phyloP scores from a whole-genome alignment of 2,888 invertebrate genomes.

The Gymnosoma rotundatum region DNA sequence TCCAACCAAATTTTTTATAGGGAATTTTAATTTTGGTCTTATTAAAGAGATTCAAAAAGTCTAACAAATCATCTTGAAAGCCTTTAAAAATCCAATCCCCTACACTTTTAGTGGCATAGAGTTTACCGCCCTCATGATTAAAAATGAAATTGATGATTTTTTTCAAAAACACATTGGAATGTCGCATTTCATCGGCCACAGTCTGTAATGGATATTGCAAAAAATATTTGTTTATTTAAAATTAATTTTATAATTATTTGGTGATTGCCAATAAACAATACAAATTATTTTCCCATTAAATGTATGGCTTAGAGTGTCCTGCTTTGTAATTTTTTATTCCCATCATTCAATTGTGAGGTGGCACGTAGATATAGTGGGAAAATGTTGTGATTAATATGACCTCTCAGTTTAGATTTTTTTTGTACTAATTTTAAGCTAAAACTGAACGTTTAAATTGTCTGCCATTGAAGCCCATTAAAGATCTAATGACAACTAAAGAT shows the following conservation, averaged over 20 bases:
- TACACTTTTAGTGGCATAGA: constrained; percentile 85
- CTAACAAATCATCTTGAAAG: constrained; percentile 88
- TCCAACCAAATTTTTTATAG: constrained; percentile 92
- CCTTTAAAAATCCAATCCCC: constrained; percentile 90
- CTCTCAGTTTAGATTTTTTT: no score
- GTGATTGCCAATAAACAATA: background rate
- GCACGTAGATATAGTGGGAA: background rate
- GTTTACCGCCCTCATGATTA: constrained; percentile 82
- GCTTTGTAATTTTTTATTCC: background rate
- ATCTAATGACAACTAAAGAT: no score
- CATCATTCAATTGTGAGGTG: background rate
- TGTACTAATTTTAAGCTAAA: no score
- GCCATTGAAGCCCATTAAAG: no score
- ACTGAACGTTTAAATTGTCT: no score
- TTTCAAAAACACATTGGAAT: constrained; percentile 81
- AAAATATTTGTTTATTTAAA: background rate
- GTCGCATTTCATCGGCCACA: constrained; percentile 85
- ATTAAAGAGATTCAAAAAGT: constrained; percentile 83
- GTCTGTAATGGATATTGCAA: constrained; percentile 83
- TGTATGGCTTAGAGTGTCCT: no score
- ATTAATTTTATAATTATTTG: background rate
- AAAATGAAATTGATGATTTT: constrained; percentile 84
- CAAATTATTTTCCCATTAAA: background rate
- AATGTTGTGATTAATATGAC: background rate
- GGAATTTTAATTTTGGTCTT: constrained; percentile 84